Evolutionary conservation across 2,797 vertebrate species (phyloP).

Genomic region (Hylomyscus alleni): DNA sequence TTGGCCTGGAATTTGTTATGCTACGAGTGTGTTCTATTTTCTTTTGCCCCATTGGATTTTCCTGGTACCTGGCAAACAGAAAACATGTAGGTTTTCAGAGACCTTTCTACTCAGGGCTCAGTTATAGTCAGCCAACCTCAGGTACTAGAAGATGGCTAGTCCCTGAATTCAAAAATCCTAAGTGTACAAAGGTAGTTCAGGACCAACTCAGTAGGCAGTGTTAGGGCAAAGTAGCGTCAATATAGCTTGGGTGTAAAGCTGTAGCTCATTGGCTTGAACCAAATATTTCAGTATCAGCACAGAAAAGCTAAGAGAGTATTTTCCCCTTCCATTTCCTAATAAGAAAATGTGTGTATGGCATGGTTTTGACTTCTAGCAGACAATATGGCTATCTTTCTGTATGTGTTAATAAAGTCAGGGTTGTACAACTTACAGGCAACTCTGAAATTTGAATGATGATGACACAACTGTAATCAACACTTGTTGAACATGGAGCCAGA

Average conservation of each 20-base stretch:
- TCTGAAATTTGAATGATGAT: background rate
- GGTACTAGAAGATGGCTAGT: background rate
- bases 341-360: background rate
- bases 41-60: slow-evolving; percentile 30
- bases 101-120: background rate
- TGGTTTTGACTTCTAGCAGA: background rate
- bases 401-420: background rate
- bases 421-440: background rate
- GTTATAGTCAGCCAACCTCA: background rate
- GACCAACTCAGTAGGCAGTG: background rate
- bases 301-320: background rate
- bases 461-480: background rate
- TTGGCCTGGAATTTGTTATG: slow-evolving; percentile 13
- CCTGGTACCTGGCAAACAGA: background rate
- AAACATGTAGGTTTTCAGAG: slow-evolving; percentile 11
- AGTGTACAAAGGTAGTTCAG: background rate
- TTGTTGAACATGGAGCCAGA: background rate
- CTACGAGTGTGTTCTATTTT: slow-evolving; percentile 7
- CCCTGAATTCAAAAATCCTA: background rate
- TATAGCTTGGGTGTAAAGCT: background rate
- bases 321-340: background rate
- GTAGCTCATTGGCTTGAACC: background rate
- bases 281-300: background rate
- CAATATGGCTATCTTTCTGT: background rate
- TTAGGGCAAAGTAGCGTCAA: background rate